Conservation (phyloP, 2,888 invertebrate species). For the Caenorhabditis sinica region DNA sequence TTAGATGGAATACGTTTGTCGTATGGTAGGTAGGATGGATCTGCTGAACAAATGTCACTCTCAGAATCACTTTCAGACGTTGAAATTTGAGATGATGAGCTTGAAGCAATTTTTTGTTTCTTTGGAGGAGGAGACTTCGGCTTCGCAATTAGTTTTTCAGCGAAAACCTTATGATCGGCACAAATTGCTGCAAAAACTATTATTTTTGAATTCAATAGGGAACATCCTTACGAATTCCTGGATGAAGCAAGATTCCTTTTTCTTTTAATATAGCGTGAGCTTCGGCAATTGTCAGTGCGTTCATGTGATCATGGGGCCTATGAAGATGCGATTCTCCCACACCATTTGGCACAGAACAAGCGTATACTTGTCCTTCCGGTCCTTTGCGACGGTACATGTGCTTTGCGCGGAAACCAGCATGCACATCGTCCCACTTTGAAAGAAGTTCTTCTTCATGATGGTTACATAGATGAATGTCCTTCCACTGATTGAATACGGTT, state of each 20-base stretch:
- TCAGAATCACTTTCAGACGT: too few species aligned
- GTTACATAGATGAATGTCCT: neutral
- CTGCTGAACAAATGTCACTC: too few species aligned
- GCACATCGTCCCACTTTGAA: neutral
- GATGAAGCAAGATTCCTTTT: neutral
- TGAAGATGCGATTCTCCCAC: neutral
- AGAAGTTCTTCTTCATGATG: neutral
- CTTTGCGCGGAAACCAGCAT: neutral
- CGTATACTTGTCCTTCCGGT: neutral
- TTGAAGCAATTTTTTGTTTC: neutral
- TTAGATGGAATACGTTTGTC: neutral
- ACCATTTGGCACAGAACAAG: constrained; percentile 14
- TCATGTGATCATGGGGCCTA: neutral
- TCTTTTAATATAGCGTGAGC: neutral
- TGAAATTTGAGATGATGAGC: too few species aligned
- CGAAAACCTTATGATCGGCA: neutral
- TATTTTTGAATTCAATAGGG: neutral
- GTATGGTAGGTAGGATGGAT: neutral
- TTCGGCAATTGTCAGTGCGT: neutral
- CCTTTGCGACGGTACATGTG: neutral
- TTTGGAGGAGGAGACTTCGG: neutral
- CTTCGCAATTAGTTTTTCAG: neutral
- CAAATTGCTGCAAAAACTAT: constrained; percentile 4
- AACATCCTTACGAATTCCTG: constrained; percentile 14
- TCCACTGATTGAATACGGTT: neutral